Evolutionary conservation across 2,888 invertebrate genomes (phyloP).

Genomic region (Augiades crinisus): DNA sequence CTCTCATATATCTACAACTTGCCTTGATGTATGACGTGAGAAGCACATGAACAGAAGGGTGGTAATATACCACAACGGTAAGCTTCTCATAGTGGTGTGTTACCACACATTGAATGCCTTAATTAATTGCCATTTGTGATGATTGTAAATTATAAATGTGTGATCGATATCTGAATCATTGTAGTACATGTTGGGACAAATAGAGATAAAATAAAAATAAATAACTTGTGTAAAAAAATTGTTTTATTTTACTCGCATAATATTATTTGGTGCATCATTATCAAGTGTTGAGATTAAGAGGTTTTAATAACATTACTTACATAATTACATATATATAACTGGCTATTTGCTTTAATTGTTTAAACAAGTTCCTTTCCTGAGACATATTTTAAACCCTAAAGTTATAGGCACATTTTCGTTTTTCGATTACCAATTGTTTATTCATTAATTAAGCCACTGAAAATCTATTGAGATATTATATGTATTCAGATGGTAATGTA

Average conservation of each 20-base stretch:
- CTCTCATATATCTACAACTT: constrained; percentile 38
- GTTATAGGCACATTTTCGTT: no score
- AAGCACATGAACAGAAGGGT: constrained; percentile 38
- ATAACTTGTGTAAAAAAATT: constrained; percentile 72
- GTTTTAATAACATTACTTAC: neutral
- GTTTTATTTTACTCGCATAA: constrained; percentile 46
- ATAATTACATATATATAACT: neutral
- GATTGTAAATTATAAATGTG: constrained; percentile 63
- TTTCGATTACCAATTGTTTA: no score
- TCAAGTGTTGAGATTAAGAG: constrained; percentile 8
- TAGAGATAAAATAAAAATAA: constrained; percentile 67
- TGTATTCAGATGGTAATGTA: no score
- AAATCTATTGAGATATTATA: no score
- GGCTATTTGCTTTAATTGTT: no score
- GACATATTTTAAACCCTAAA: no score
- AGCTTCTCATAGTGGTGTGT: neutral
- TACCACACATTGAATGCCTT: constrained; percentile 59
- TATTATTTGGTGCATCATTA: constrained; percentile 13
- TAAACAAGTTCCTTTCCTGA: no score
- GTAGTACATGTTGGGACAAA: constrained; percentile 72
- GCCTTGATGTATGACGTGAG: constrained; percentile 45
- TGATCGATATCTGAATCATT: constrained; percentile 55
- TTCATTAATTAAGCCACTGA: no score
- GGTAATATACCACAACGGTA: neutral
- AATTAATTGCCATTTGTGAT: constrained; percentile 70